Conservation (phyloP, 2,797 vertebrate species). For the Gymnoscopelus microlampas region DNA sequence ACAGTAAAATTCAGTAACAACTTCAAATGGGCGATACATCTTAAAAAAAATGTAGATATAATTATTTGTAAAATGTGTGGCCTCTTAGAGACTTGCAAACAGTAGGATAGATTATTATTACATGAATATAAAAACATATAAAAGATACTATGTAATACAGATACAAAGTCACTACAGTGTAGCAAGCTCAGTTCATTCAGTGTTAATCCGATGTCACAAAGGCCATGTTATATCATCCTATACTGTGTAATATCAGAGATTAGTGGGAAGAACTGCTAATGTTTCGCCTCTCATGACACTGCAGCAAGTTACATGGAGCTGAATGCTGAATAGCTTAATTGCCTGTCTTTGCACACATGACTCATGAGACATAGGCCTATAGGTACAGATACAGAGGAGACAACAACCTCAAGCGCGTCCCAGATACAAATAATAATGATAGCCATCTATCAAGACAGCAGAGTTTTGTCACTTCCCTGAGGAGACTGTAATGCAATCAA, state of each 20-base stretch:
- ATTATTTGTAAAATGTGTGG: too few relatives aligned
- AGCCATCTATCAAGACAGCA: neutral
- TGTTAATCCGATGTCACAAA: neutral
- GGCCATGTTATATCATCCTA: conserved; percentile 3
- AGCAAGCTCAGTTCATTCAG: neutral
- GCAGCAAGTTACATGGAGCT: too few relatives aligned
- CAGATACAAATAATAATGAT: neutral
- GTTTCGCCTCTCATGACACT: too few relatives aligned
- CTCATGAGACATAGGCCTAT: too few relatives aligned
- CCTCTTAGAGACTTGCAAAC: too few relatives aligned
- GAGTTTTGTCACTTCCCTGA: neutral
- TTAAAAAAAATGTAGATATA: too few relatives aligned
- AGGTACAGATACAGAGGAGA: neutral
- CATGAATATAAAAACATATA: too few relatives aligned
- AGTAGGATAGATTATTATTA: too few relatives aligned
- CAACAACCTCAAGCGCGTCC: neutral
- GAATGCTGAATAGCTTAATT: conserved; percentile 9
- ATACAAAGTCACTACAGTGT: neutral
- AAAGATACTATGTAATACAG: too few relatives aligned
- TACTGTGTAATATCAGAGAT: neutral
- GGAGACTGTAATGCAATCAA: neutral
- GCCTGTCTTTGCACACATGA: neutral
- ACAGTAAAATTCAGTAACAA: neutral
- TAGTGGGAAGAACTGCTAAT: too few relatives aligned
- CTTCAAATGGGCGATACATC: too few relatives aligned